Base-by-base conservation (phyloP, 1,140 invertebrate genomes). In the Eriosoma lanigerum region DNA sequence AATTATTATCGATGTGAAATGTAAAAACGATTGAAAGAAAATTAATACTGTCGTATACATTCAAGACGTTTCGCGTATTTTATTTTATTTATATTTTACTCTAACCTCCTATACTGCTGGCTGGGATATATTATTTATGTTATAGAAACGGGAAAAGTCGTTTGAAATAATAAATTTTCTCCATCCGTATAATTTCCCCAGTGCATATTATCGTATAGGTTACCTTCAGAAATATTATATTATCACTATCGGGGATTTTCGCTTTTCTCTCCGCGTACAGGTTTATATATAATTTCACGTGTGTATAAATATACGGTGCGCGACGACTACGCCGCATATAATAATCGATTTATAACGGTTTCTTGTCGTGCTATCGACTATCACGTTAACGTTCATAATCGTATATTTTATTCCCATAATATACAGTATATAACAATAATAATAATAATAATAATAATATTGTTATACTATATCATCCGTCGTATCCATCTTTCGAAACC, bases 331-430 rank as follows among this genome's bases (percentile, higher is more conserved):
- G 68, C 29, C 46, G 48, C 68, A 72, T 46, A 50, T 50, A 72
- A 72, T 52, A 72, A 72, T 72, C 68, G 68, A 72, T 72, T 72
- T 72, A 72, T 72, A 72, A 72, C 68, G 26, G 68, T 72, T 72
- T 72, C 48, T 72, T 17, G 68, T 52, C 17, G 66, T 17, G 66
- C 21, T 66, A n/a, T 19, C 44, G 64, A 13, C 19, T 62, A 13
- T 29, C 24, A 19, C 15, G 21, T 24, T 24, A 13, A 17, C 32
- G n/a, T n/a, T n/a, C n/a, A n/a, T n/a, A n/a, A n/a, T n/a, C n/a
- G 52, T 54, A 54, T 54, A 54, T 44, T 5, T 44, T 5, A 17
- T 15, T 15, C 21, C 13, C 10, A 24, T 13, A 58, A 5, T 29
- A 15, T 29, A 29, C 17, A 60, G 29, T 38, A 68, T 68, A 46